A percentile compares a stretch with the other conserved stretches of the same genome.
Conservation (phyloP, 2,113 vertebrate species). For the Apeltes quadracus region DNA sequence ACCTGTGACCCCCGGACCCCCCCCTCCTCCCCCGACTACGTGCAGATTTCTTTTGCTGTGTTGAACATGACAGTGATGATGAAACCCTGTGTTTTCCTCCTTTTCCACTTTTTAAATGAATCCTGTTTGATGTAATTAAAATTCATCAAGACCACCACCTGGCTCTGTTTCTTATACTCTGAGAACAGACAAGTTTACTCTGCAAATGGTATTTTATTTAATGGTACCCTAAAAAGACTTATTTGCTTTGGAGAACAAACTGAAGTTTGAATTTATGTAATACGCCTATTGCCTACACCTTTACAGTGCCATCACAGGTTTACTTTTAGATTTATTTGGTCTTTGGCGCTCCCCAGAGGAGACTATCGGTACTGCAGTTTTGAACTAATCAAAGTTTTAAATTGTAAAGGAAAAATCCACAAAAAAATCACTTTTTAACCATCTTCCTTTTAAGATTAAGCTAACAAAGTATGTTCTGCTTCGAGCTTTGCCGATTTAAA, state of each 20-base stretch:
- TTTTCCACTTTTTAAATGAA: slow-evolving; percentile 84
- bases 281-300: no score
- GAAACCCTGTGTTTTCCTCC: slow-evolving; percentile 69
- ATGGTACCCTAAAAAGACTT: no score
- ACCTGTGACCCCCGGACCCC: slow-evolving; percentile 35
- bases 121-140: slow-evolving; percentile 80
- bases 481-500: neutral
- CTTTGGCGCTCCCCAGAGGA: neutral
- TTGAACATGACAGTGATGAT: slow-evolving; percentile 54
- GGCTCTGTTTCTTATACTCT: neutral
- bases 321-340: no score
- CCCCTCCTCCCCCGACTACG: neutral
- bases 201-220: neutral
- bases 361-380: neutral
- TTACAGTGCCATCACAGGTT: no score
- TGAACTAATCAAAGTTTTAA: neutral
- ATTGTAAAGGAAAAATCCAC: neutral
- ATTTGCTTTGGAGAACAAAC: neutral
- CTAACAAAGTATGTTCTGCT: neutral
- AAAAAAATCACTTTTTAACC: no score
- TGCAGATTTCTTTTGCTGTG: slow-evolving; percentile 49
- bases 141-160: slow-evolving; percentile 54
- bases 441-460: neutral
- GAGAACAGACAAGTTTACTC: neutral
- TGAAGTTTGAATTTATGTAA: no score